Evolutionary conservation across 2,888 invertebrate species (phyloP), one percentile per base, ranked within the genome.

Genomic region (Boloria euphrosyne): DNA sequence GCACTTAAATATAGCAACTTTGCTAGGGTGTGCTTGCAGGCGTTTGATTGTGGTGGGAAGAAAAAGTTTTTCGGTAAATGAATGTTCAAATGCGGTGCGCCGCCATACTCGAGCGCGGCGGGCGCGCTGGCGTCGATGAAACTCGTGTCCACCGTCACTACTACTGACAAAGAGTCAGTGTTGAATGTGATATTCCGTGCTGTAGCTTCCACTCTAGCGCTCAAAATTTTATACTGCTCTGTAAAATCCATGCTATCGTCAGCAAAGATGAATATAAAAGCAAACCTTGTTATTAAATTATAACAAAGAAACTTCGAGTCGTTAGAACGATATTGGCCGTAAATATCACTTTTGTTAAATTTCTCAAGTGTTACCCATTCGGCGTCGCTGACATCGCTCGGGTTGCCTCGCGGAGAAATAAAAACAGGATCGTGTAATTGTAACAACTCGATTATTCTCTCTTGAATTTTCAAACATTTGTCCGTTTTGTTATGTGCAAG

Each of bases 31-130:
- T 16, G 14, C 13, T 50, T 51, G 27, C 27, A 57, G 67, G 55
- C 72, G 75, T 64, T 76, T 75, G 57, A 71, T 81, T 89, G 44
- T 83, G 83, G 95, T 1, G 96, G 96, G 78, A 95, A 95, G 82
- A 96, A 96, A 80, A 96, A 96, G 81, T 96, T 95, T 72, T 93
- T 92, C 1, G 96, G 96, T 63, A 96, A 87, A 80, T 93, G 92
- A 66, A 95, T 92, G 75, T 95, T 93, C 65, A 95, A 89, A 68
- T 94, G 93, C 17, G 96, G 95, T 66, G 94, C 93, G 65, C 93
- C 93, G 10, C 94, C 94, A 73, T 85, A 85, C 70, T 87, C 82
- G 27, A 78, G 75, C 31, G 76, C 72, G 52, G 79, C 78, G 5
- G 83, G 81, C 60, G 78, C 84, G 4, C 86, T 86, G n/a, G 80